Evolutionary conservation across 30 jellyfish, hydroid and myxozoan species (phyloP).

Genomic region (Clytia hemisphaerica): DNA sequence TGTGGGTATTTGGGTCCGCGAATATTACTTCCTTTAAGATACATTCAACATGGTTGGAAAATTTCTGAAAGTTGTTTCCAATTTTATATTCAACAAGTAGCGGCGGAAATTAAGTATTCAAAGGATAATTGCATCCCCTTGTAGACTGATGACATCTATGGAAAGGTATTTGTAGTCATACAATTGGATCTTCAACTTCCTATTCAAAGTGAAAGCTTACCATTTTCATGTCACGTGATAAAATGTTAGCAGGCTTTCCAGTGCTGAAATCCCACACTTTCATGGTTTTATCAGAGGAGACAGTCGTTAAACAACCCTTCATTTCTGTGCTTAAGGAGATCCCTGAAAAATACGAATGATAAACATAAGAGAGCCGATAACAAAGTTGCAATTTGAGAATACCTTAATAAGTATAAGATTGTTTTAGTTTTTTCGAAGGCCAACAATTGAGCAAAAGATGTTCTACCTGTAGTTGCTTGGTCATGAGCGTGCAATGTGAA

Average conservation of each 20-base stretch:
- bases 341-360: conserved; percentile 34
- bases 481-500: conserved; percentile 76
- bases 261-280: conserved; percentile 81
- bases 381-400: not conserved
- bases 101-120: too few species aligned
- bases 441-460: not conserved
- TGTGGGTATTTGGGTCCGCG: too few species aligned
- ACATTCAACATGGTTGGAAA: too few species aligned
- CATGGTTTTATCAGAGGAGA: conserved; percentile 64
- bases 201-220: conserved; percentile 12
- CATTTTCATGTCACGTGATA: conserved; percentile 91
- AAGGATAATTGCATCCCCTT: too few species aligned
- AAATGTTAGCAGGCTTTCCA: conserved; percentile 62
- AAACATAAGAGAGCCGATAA: not conserved
- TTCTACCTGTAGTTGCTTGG: conserved; percentile 68
- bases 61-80: too few species aligned
- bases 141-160: too few species aligned
- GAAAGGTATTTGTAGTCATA: too few species aligned
- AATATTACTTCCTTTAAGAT: too few species aligned
- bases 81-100: too few species aligned
- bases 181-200: too few species aligned
- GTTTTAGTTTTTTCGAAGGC: not conserved
- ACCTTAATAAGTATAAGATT: too few species aligned
- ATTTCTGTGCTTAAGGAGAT: conserved; percentile 56
- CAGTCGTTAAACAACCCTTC: conserved; percentile 74